Base-by-base conservation (phyloP, 2,888 invertebrate genomes). In the Phorcus lineatus region DNA sequence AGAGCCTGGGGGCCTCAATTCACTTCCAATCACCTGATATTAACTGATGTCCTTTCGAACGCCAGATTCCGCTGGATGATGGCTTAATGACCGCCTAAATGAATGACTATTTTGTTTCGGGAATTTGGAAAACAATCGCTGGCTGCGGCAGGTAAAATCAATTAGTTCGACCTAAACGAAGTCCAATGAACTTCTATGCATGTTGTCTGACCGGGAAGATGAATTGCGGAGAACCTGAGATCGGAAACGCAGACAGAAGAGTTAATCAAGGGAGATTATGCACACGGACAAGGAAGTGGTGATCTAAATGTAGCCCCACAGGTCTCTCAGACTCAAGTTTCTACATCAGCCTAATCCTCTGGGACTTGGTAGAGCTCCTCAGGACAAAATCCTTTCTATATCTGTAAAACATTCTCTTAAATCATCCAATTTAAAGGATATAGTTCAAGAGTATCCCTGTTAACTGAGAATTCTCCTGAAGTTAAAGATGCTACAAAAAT, bases 1-100 rank as follows among this genome's bases (percentile, higher is more conserved):
- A 19, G 70, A 70, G 78, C 53, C 67, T 53, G 70, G 53, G 66
- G 70, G 70, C 78, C 70, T 55, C 67, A 70, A 70, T 78, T 67
- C 78, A 28, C 40, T 70, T 78, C 70, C 54, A 67, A 78, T 78
- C 40, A 78, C 53, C 67, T 31, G 70, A 67, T 40, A 78, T 78
- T 78, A 78, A 47, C 24, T 47, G 62, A 67, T 67, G 70, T 78
- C 66, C 66, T 66, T 74, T 40, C 47, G 40, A 40, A 2, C 70
- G 13, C 19, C 47, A 36, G 40, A 74, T 74, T 74, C 70, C 47
- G 36, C 70, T 40, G 19, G 36, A 31, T 74, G 47, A 74, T 52
- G 24, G 52, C 52, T 74, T 74, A 74, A 74, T 74, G 74, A 74
- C 52, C 22, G 52, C 24, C 24, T 74, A 52, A 52, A 22, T 74